Evolutionary conservation across 2,797 vertebrate genomes (phyloP).

Genomic region (Melanotaenia nigrans): DNA sequence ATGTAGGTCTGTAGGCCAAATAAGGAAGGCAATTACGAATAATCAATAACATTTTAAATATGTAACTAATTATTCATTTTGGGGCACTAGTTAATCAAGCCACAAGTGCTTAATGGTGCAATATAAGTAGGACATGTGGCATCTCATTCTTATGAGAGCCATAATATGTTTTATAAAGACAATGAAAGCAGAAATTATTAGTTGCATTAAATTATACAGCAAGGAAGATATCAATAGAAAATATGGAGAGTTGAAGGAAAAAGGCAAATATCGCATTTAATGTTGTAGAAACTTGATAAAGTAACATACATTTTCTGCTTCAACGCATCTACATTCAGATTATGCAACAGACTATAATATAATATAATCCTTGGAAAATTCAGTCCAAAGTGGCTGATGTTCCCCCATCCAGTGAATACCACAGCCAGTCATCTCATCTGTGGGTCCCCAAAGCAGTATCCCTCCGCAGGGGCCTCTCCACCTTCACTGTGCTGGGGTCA

Average conservation of each 20-base stretch:
- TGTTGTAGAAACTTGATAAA: neutral
- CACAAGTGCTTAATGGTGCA: neutral
- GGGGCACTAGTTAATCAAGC: neutral
- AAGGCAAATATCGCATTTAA: neutral
- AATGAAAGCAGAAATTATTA: neutral
- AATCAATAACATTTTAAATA: too few species aligned
- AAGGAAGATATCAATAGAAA: neutral
- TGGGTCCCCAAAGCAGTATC: slow-evolving; percentile 37
- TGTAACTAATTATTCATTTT: neutral
- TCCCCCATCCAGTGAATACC: neutral
- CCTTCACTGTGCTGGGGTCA: slow-evolving; percentile 80
- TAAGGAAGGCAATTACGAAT: neutral
- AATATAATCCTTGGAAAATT: neutral
- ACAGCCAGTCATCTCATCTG: slow-evolving; percentile 26
- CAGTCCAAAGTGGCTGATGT: neutral
- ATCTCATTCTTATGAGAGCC: neutral
- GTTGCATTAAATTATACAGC: neutral
- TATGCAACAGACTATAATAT: slow-evolving; percentile 1
- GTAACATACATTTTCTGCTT: neutral
- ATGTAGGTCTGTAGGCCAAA: too few species aligned
- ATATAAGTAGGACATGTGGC: neutral
- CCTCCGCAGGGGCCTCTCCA: slow-evolving; percentile 67
- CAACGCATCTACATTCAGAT: neutral
- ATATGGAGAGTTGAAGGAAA: neutral
- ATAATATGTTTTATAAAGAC: neutral